phyloP scores from a whole-genome alignment of 1,140 invertebrate species.

The Drosophila watanabei region DNA sequence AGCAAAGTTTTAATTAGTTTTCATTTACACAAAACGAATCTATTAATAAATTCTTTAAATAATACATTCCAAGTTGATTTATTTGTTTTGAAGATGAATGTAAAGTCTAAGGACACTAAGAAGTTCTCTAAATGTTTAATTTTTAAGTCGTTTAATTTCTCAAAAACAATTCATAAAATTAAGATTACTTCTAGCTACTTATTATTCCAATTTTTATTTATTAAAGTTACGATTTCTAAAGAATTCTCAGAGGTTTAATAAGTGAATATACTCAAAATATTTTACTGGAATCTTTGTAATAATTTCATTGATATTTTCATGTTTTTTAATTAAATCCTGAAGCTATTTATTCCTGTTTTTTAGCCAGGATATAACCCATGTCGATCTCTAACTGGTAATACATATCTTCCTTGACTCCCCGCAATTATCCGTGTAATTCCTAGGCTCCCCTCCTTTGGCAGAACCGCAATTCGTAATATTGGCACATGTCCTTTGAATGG shows the following conservation, averaged over 20 bases:
- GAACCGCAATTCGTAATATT: slow-evolving; percentile 78
- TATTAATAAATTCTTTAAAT: no score
- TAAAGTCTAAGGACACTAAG: no score
- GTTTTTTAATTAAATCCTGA: no score
- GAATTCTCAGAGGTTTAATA: neutral
- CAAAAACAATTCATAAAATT: neutral
- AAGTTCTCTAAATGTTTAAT: neutral
- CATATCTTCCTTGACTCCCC: neutral
- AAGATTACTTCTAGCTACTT: no score
- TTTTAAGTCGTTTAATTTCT: neutral
- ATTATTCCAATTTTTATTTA: neutral
- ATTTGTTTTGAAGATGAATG: no score
- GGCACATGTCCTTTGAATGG: slow-evolving; percentile 76
- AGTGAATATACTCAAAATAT: neutral
- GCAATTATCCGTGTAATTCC: neutral
- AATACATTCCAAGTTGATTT: no score
- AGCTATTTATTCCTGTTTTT: neutral
- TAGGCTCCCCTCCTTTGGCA: slow-evolving; percentile 19
- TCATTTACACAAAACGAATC: neutral
- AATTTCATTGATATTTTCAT: neutral
- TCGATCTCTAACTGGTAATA: neutral
- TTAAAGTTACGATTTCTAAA: neutral
- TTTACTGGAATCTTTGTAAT: neutral
- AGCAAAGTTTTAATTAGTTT: neutral
- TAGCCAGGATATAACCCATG: neutral